A percentile compares a stretch with the other conserved stretches of the same genome.
Evolutionary conservation across 2,113 vertebrate species (phyloP).

Genomic region (Salvelinus alpinus): DNA sequence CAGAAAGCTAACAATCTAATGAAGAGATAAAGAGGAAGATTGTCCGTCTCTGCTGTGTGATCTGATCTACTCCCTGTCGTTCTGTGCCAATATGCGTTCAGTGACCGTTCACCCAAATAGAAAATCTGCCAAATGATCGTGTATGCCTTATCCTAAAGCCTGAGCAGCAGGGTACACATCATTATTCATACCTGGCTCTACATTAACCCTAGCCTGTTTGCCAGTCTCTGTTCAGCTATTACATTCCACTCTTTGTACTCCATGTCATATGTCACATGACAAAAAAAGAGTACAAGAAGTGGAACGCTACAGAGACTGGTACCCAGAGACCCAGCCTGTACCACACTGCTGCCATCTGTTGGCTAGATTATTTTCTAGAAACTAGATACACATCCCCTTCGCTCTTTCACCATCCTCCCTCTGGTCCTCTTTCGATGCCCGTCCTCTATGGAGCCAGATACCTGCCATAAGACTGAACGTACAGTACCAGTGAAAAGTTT

Average conservation of each 20-base stretch:
- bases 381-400: background rate
- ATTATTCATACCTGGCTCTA: no score
- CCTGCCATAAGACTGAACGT: no score
- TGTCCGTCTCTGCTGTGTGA: background rate
- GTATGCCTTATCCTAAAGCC: background rate
- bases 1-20: conserved; percentile 66
- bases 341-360: background rate
- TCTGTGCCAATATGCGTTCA: background rate
- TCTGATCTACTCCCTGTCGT: background rate
- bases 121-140: background rate
- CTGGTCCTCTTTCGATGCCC: background rate
- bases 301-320: no score
- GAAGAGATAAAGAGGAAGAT: conserved; percentile 10
- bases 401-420: background rate
- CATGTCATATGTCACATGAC: no score
- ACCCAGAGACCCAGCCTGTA: no score
- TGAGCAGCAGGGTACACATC: no score
- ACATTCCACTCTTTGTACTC: no score
- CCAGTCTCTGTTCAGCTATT: no score
- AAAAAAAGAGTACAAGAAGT: no score
- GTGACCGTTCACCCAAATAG: background rate
- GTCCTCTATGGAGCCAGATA: no score
- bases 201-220: no score
- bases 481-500: no score
- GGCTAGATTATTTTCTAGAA: background rate